Conservation (phyloP, 2,888 invertebrate genomes). For the Choristoneura rosaceana region DNA sequence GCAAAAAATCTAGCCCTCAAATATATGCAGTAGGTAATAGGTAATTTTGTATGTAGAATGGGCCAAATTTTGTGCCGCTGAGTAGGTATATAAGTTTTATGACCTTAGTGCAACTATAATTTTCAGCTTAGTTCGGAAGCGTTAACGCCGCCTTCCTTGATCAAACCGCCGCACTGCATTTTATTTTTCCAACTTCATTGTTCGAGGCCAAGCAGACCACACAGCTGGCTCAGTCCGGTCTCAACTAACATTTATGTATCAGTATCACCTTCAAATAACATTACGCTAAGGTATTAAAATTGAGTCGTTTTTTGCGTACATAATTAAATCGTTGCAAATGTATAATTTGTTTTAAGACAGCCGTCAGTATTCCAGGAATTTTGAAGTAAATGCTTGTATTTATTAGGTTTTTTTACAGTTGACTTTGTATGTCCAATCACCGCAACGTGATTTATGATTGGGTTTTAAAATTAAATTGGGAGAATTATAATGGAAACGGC, state of each 20-base stretch:
- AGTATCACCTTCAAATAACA: constrained; percentile 69
- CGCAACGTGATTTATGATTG: constrained; percentile 26
- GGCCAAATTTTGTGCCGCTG: too few species aligned
- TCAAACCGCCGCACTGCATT: background rate
- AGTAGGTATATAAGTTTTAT: too few species aligned
- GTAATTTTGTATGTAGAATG: too few species aligned
- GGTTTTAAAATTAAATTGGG: constrained; percentile 9
- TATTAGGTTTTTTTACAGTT: background rate
- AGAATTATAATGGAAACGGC: background rate
- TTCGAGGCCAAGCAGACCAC: constrained; percentile 46
- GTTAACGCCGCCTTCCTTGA: background rate
- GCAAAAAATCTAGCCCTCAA: too few species aligned
- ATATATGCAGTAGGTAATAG: too few species aligned
- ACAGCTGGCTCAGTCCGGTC: constrained; percentile 43
- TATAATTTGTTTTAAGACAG: constrained; percentile 34
- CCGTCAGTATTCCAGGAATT: constrained; percentile 36
- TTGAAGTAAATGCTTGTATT: constrained; percentile 29
- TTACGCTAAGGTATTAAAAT: constrained; percentile 47
- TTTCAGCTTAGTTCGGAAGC: background rate
- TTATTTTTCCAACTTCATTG: constrained; percentile 19
- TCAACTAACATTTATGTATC: constrained; percentile 34
- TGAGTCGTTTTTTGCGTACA: constrained; percentile 32
- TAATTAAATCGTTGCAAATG: constrained; percentile 39
- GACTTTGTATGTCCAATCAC: constrained; percentile 10
- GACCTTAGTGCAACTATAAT: background rate